Percentiles rank a stretch among this genome's conserved stretches.
These are phyloP conservation scores for Cyprinodon tularosa DNA, from an alignment of 2,113 vertebrate genomes.

Conservation along the genomic window DNA sequence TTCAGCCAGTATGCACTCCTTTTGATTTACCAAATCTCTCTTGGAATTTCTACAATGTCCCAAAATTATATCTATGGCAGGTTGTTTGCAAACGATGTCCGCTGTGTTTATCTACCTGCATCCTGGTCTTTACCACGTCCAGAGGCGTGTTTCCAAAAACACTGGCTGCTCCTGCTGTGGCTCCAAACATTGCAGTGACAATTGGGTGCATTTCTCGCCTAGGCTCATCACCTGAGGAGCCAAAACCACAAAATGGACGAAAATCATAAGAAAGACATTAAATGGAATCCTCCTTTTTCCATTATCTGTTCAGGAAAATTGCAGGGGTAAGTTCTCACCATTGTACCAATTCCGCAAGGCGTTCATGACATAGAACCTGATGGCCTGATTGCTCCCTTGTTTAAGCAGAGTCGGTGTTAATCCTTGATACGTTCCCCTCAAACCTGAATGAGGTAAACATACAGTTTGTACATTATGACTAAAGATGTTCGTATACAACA, in stretches of 20 bases:
- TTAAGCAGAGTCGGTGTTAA: slow-evolving; percentile 83
- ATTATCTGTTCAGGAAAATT: neutral
- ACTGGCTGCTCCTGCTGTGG: slow-evolving; percentile 82
- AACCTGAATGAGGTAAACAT: slow-evolving; percentile 62
- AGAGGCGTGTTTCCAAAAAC: slow-evolving; percentile 86
- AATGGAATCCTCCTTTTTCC: neutral
- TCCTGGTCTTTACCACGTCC: slow-evolving; percentile 85
- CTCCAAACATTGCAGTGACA: slow-evolving; percentile 81
- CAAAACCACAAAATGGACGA: neutral
- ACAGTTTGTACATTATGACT: neutral
- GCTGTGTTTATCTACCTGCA: slow-evolving; percentile 76
- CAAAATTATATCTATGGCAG: neutral
- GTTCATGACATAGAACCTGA: slow-evolving; percentile 85
- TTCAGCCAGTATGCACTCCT: neutral
- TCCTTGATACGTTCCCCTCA: slow-evolving; percentile 82
- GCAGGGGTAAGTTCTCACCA: slow-evolving; percentile 61
- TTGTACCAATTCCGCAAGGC: slow-evolving; percentile 82
- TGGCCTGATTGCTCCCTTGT: slow-evolving; percentile 84
- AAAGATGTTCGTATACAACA: neutral
- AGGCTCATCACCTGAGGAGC: slow-evolving; percentile 77
- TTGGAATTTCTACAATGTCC: too few relatives aligned
- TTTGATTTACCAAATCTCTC: too few relatives aligned
- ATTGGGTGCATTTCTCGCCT: slow-evolving; percentile 79
- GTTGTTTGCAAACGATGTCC: too few relatives aligned
- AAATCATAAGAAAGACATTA: neutral